Percentiles rank a stretch among this genome's conserved stretches.
Evolutionary conservation across 2,888 invertebrate species (phyloP).

Genomic region (Chaitophorus viminalis): DNA sequence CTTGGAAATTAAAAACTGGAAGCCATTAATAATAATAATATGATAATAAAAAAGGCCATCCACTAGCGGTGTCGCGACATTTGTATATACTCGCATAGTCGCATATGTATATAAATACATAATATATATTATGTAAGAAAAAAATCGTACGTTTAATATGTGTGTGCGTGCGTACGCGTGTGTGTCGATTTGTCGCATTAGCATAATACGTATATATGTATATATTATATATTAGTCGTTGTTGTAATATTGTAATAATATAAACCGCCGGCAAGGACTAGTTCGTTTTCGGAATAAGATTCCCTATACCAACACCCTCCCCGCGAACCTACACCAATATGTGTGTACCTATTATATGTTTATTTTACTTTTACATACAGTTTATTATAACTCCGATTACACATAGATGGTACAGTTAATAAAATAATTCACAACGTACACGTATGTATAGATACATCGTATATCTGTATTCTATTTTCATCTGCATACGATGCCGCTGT

Average conservation of each 20-base stretch:
- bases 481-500: neutral
- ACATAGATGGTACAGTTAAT: constrained; percentile 1
- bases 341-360: neutral
- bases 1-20: constrained; percentile 60
- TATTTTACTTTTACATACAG: neutral
- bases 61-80: constrained; percentile 44
- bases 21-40: constrained; percentile 60
- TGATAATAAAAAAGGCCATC: constrained; percentile 48
- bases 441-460: too few relatives aligned
- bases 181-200: constrained; percentile 41
- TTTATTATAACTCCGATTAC: constrained; percentile 26
- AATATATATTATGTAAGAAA: constrained; percentile 2
- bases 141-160: constrained; percentile 36
- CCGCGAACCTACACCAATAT: neutral
- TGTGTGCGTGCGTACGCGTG: constrained; percentile 8
- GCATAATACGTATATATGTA: constrained; percentile 28
- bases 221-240: neutral
- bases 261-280: constrained; percentile 33
- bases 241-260: constrained; percentile 40
- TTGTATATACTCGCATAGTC: neutral
- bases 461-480: too few relatives aligned
- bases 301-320: neutral
- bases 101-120: too few relatives aligned
- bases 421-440: too few relatives aligned
- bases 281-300: constrained; percentile 40